Base-by-base conservation (phyloP, 2,888 invertebrate species). In the Agonopterix arenella region DNA sequence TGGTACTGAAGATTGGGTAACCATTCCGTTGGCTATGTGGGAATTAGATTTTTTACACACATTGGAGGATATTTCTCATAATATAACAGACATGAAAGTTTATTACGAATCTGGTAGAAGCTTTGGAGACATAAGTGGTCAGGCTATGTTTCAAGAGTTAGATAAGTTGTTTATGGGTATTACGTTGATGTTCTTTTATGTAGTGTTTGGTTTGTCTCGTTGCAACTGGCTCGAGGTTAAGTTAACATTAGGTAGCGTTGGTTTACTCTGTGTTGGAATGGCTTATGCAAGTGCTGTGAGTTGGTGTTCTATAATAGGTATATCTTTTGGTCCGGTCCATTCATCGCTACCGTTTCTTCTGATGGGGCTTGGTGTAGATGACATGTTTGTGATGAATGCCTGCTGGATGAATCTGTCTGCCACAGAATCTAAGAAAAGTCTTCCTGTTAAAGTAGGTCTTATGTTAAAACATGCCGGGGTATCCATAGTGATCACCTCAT, bases 311-410 rank as follows among this genome's bases (percentile, higher is more conserved):
- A 71, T 92, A 8, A 69, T 94, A 51, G 93, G 93, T 7, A 86
- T 95, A 38, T 90, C 93, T 36, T 96, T 94, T 73, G 95, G 96
- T 1, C 96, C 96, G 0, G 93, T 96, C 1, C 96, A 96, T 73
- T 93, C 94, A 8, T 94, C 95, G 10, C 79, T 96, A 53, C 96
- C 96, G 5, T 96, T 96, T 77, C 88, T 96, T 52, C 73, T 96
- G 11, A 92, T 96, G 91, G 96, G 96, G 54, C 90, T 95, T 60
- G 93, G 94, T 38, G 92, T 96, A 18, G 96, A 96, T 64, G 96
- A 96, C 68, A 95, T 96, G 92, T 96, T 96, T 77, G 95, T 96
- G 0, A 94, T 96, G 83, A 92, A 93, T 83, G 93, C 94, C 13
- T 93, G 94, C 68, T 95, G 94, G 93, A 92, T 93, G 54, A 92